phyloP scores from a whole-genome alignment of 1,140 invertebrate genomes.

The Mizuhopecten yessoensis region DNA sequence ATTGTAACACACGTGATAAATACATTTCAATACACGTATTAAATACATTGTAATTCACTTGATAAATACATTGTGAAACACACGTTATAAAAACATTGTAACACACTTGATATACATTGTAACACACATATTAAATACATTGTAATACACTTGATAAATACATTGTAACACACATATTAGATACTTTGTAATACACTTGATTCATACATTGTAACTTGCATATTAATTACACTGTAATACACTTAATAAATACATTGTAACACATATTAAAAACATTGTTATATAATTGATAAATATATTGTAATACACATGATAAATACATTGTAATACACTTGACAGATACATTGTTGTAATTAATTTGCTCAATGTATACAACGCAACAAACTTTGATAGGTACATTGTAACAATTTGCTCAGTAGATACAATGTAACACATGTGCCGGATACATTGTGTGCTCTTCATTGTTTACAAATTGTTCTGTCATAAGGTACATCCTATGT shows the following conservation, averaged over 20 bases:
- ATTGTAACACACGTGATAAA: no score
- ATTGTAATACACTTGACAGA: not conserved
- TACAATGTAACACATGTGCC: not conserved
- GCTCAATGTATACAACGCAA: no score
- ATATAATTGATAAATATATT: no score
- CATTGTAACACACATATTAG: not conserved
- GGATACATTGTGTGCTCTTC: not conserved
- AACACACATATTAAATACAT: no score
- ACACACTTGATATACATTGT: no score
- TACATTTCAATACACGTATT: no score
- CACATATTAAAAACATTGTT: not conserved
- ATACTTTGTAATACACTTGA: no score
- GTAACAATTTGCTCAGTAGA: not conserved
- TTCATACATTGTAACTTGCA: no score
- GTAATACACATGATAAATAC: not conserved
- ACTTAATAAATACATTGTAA: not conserved
- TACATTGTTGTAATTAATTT: no score
- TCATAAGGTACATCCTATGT: not conserved
- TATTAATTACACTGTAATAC: not conserved
- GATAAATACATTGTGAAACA: not conserved
- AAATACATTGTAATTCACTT: not conserved
- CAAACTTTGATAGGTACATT: no score
- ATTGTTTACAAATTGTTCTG: not conserved
- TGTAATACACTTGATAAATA: not conserved
- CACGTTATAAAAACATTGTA: no score